Evolutionary conservation across 2,888 invertebrate species (phyloP).

Genomic region (Dasysyrphus tricinctus): DNA sequence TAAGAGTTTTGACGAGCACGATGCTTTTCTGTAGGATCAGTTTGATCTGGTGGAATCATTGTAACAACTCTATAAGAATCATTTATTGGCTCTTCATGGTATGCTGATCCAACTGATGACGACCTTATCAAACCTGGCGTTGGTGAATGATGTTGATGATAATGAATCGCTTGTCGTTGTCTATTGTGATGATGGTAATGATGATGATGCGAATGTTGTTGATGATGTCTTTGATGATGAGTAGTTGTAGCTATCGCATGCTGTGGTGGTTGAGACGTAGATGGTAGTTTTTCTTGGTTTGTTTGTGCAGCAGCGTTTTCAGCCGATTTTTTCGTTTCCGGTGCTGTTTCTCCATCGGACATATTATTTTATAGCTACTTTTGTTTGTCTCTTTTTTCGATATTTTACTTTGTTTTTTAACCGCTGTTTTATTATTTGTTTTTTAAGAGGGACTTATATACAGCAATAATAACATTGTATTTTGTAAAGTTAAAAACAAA

Average conservation of each 20-base stretch:
- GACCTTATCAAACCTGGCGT: slow-evolving; percentile 11
- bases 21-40: slow-evolving; percentile 20
- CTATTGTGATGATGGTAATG: slow-evolving; percentile 26
- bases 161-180: slow-evolving; percentile 29
- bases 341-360: slow-evolving; percentile 69
- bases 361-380: slow-evolving; percentile 39
- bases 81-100: slow-evolving; percentile 17
- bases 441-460: not conserved
- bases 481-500: not conserved
- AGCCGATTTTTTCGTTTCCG: slow-evolving; percentile 60
- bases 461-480: not conserved
- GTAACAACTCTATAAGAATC: slow-evolving; percentile 21
- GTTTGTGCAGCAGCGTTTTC: slow-evolving; percentile 35
- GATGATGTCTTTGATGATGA: slow-evolving; percentile 10
- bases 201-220: slow-evolving; percentile 17
- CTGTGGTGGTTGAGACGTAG: not conserved
- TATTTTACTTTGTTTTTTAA: not conserved
- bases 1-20: slow-evolving; percentile 12
- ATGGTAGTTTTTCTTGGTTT: not conserved
- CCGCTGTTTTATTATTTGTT: not conserved
- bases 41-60: slow-evolving; percentile 8
- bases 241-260: not conserved
- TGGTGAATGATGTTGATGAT: slow-evolving; percentile 40
- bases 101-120: slow-evolving; percentile 27
- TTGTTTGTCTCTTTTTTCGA: not conserved